Evolutionary conservation across 2,113 vertebrate species (phyloP), one percentile per base, ranked within the genome.

Genomic region (Vulpes lagopus): DNA sequence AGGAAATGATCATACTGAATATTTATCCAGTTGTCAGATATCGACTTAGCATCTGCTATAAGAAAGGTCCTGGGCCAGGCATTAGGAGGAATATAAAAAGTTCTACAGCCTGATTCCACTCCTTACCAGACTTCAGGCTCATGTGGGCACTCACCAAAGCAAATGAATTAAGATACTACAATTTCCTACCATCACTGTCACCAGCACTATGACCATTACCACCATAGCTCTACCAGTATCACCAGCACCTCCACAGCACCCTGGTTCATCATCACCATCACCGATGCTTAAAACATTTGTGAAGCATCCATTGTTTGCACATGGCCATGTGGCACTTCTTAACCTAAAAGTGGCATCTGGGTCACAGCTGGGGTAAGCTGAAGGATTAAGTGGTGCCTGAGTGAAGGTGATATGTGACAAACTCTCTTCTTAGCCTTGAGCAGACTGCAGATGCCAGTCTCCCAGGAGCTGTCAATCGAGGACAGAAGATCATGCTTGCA

Each of bases 391-490:
- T 81, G 74, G 91, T 91, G 55, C 25, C 60, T 89, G 93, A 95
- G 27, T 87, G 91, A 94, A 86, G 95, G 85, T 80, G 74, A 80
- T 74, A 93, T 83, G 80, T 96, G 85, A 89, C 95, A 94, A 55
- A 69, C 65, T 94, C 91, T 82, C 38, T 49, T 88, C 67, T 89
- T 76, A 49, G 95, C 67, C 83, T 87, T 59, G 43, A 84, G 97
- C 84, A 94, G 90, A 43, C 69, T 84, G 84, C 69, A 82, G 43
- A 85, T 57, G 15, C 53, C 64, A 84, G 76, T 95, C 89, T 97
- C 65, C 89, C 8, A 17, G 96, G 91, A 98, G 76, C 94, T 71
- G 86, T 93, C 93, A 65, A 55, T 94, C 62, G 59, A 57, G 51
- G 93, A 69, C 35, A 95, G 87, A 96, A 74, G 89, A 78, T 11